Base-by-base conservation (phyloP, 2,113 vertebrate species). In the human region DNA sequence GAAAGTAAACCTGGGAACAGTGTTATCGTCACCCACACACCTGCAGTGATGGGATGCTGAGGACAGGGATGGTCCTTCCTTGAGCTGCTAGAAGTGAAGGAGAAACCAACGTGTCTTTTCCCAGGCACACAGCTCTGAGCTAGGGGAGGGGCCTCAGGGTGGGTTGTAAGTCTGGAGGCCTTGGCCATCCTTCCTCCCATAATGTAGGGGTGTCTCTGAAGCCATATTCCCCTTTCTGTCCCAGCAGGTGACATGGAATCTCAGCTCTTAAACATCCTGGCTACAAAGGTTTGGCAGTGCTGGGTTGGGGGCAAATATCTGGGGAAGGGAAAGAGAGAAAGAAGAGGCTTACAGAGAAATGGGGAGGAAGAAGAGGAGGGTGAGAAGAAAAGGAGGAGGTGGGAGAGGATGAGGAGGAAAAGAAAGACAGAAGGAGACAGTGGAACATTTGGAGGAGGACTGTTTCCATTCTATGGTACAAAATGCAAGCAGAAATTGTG, bases 21-120 rank as follows among this genome's bases (percentile, higher is more conserved):
- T 2, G 0, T 12, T n/a, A 0, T 16, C 17, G 0, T 66, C n/a
- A 13, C 75, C 72, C 52, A 27, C 3, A 8, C 0, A 0, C 8
- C 25, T 55, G 43, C 45, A 17, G 14, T 0, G 3, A 83, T 6
- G 30, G n/a, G 68, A 75, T n/a, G 75, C 14, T 27, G 55, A 23
- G 23, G 4, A 2, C 8, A 8, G 43, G 12, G 43, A 13, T 23
- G 3, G 11, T 18, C 6, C 45, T 14, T 1, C 1, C 1, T 4
- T 17, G n/a, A 82, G 45, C 12, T 25, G 32, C 12, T 25, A 38
- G 82, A 50, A 14, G 14, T 1, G 18, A 66, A 76, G 30, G 18
- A 32, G 70, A 93, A 32, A 83, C 70, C 48, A n/a, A 8, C 1
- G 13, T 20, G 30, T 16, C n/a, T 0, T 32, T 18, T 91, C 95